phyloP scores from a whole-genome alignment of 2,888 invertebrate genomes.

The Ichneumoninae sp. region DNA sequence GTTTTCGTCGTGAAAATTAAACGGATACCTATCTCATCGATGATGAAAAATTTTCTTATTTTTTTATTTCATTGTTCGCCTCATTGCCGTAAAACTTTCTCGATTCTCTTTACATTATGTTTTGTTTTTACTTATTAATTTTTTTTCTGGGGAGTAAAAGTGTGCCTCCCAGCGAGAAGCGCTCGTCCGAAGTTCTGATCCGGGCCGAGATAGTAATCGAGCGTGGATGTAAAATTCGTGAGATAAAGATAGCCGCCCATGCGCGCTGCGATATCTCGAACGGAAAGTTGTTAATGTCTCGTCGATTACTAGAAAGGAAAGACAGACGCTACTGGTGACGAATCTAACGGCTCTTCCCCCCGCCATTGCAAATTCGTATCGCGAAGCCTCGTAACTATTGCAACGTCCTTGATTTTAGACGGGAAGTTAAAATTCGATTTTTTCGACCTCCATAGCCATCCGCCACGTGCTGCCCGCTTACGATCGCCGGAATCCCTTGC shows the following conservation, averaged over 20 bases:
- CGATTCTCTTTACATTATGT: not conserved
- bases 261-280: constrained; percentile 2
- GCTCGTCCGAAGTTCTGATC: constrained; percentile 15
- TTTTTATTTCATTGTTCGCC: not conserved
- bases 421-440: constrained; percentile 2
- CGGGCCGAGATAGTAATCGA: constrained; percentile 8
- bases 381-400: constrained; percentile 22
- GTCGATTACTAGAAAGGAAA: not conserved
- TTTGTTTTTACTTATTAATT: not conserved
- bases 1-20: not conserved
- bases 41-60: not conserved
- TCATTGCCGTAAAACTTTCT: not conserved
- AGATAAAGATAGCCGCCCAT: constrained; percentile 29
- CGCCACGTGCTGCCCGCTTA: constrained; percentile 1
- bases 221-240: not conserved
- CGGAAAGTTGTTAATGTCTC: constrained; percentile 10
- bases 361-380: constrained; percentile 17
- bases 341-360: not conserved
- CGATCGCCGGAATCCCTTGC: not conserved
- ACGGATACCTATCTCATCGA: not conserved
- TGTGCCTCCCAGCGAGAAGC: not conserved
- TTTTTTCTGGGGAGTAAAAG: not conserved
- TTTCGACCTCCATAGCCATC: constrained; percentile 12
- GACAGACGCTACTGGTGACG: not conserved
- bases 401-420: constrained; percentile 24